phyloP scores from a whole-genome alignment of 2,888 invertebrate genomes.

The Habroteleia sp. region DNA sequence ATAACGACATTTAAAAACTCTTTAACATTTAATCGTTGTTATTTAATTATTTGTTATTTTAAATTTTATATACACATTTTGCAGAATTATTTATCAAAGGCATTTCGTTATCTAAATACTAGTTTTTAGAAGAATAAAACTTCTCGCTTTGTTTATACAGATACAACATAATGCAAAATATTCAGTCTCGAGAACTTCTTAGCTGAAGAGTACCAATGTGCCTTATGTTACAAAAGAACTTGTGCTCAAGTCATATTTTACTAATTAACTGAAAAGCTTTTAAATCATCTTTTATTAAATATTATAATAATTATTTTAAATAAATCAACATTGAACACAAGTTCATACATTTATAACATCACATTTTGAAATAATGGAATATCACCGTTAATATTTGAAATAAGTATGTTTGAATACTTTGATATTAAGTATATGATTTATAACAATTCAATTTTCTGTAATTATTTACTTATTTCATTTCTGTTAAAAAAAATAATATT shows the following conservation, averaged over 20 bases:
- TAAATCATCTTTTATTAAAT: too few species aligned
- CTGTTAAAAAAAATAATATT: too few species aligned
- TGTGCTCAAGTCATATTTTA: conserved; percentile 9
- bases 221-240: conserved; percentile 29
- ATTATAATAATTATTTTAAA: background rate
- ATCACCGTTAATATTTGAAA: too few species aligned
- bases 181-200: conserved; percentile 53
- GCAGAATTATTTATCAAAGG: conserved; percentile 35
- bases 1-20: background rate
- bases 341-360: too few species aligned
- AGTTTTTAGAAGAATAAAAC: conserved; percentile 58
- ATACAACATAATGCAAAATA: conserved; percentile 56
- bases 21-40: conserved; percentile 5
- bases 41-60: conserved; percentile 3
- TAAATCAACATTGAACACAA: too few species aligned
- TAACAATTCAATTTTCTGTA: too few species aligned
- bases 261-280: too few species aligned
- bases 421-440: too few species aligned
- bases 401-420: too few species aligned
- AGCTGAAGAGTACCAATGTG: conserved; percentile 31
- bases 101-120: conserved; percentile 36
- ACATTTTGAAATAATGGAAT: too few species aligned
- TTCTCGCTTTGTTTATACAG: conserved; percentile 31
- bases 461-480: too few species aligned
- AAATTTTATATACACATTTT: conserved; percentile 34